Evolutionary conservation across 1,140 invertebrate species (phyloP), one percentile per base, ranked within the genome.

Genomic region (Sitophilus oryzae): DNA sequence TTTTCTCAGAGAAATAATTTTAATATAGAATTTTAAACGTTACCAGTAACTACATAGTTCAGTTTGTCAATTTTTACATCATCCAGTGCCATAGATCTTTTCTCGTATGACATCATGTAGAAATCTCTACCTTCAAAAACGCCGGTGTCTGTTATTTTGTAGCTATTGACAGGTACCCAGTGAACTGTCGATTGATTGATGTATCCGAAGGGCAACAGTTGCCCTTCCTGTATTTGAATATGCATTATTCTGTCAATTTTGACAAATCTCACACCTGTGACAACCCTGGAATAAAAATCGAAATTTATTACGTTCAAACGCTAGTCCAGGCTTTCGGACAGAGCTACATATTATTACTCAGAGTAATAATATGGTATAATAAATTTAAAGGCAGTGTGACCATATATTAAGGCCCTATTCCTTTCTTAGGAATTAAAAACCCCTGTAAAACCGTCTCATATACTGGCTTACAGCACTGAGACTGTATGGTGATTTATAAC

Each of bases 181-280:
- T 69, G 60, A 0, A 83, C 66, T 0, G 77, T 79, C 0, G 74
- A 72, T 11, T 67, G 62, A 61, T 84, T 76, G 20, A 91, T 79
- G 6, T 64, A 70, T 0, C 85, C 88, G 35, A 79, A 74, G 25
- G 81, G 77, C 10, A 80, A 62, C 2, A 89, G 69, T 43, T 73
- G 67, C 2, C 84, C 88, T 69, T 91, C 79, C 67, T 86, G 82
- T 21, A 89, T 82, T 74, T 91, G 87, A 6, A 91, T 65, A 66
- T 89, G 83, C 61, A 91, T 80, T 20, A 91, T 76, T 51, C 81
- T 73, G 16, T 87, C 82, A 1, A 74, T 60, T 66, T 91, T 91
- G 0, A 78, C 73, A 51, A 91, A 79, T 42, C 81, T 76, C 2
- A 91, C 40, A 0, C 89, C 89, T 3, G 86, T 89, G 10, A 92